Conservation (phyloP, 2,888 invertebrate genomes). For the Adelphocoris suturalis region DNA sequence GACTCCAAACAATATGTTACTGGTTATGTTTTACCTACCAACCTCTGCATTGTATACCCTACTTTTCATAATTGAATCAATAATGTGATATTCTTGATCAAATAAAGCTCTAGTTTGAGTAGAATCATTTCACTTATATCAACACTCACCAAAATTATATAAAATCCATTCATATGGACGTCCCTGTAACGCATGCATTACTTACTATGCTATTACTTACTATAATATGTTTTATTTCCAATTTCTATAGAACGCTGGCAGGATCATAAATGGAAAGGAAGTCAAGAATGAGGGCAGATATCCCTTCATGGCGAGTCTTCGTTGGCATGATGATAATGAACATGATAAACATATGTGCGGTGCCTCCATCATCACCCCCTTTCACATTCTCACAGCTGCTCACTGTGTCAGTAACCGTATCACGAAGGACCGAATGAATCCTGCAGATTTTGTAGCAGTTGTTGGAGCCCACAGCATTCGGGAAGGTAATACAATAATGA, state of each 20-base stretch:
- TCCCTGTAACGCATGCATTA: too few species aligned
- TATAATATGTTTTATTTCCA: neutral
- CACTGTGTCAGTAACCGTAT: slow-evolving; percentile 43
- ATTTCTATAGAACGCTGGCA: neutral
- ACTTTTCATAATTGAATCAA: too few species aligned
- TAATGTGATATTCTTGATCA: too few species aligned
- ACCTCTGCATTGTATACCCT: too few species aligned
- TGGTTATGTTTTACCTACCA: too few species aligned
- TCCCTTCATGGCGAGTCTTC: slow-evolving; percentile 56
- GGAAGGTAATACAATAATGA: neutral
- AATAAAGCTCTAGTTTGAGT: too few species aligned
- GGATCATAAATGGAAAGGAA: slow-evolving; percentile 58
- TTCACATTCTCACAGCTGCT: slow-evolving; percentile 49
- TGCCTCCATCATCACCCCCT: slow-evolving; percentile 54
- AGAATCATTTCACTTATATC: too few species aligned
- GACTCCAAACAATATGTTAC: too few species aligned
- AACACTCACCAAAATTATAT: too few species aligned
- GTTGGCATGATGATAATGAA: too few species aligned
- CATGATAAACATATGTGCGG: slow-evolving; percentile 48
- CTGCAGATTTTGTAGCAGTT: neutral
- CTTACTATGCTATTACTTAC: too few species aligned
- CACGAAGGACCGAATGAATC: neutral
- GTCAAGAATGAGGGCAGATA: slow-evolving; percentile 23
- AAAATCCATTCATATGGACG: too few species aligned
- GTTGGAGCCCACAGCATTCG: slow-evolving; percentile 33